Evolutionary conservation across 2,113 vertebrate species (phyloP).

Genomic region (Pantherophis guttatus): DNA sequence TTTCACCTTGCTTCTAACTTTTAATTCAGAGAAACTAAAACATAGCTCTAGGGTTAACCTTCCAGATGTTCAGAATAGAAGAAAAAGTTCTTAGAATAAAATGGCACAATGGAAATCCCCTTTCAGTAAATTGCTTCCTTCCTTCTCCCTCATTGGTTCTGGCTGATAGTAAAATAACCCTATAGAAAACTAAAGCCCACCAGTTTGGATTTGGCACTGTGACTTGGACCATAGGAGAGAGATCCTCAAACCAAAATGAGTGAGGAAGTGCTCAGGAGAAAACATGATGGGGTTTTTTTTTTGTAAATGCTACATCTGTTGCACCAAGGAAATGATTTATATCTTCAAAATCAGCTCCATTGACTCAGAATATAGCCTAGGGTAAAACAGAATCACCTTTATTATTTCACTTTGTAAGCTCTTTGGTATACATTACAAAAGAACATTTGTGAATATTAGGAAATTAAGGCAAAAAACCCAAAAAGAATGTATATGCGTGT

Average conservation of each 20-base stretch:
- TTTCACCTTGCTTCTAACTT: conserved; percentile 21
- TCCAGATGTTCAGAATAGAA: conserved; percentile 45
- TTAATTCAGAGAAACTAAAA: conserved; percentile 31
- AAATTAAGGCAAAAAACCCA: background rate
- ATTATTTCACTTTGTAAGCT: background rate
- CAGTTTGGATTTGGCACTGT: conserved; percentile 32
- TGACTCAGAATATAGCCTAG: conserved; percentile 17
- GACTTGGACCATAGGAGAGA: conserved; percentile 12
- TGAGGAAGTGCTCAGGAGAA: conserved; percentile 1
- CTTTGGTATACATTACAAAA: conserved; percentile 27
- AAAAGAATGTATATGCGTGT: background rate
- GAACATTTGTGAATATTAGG: background rate
- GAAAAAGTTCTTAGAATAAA: conserved; percentile 58
- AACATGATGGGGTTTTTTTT: conserved; percentile 40
- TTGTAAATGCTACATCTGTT: conserved; percentile 30
- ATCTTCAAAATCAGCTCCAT: conserved; percentile 50
- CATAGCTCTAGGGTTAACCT: conserved; percentile 39
- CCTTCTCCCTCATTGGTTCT: background rate
- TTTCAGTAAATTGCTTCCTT: background rate
- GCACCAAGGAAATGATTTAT: conserved; percentile 27
- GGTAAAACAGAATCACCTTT: conserved; percentile 39
- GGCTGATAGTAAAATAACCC: conserved; percentile 20
- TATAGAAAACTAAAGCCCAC: conserved; percentile 39
- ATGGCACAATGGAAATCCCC: conserved; percentile 38
- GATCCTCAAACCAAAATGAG: conserved; percentile 24